Conservation (phyloP, 2,797 vertebrate species). For the Rhincodon typus region DNA sequence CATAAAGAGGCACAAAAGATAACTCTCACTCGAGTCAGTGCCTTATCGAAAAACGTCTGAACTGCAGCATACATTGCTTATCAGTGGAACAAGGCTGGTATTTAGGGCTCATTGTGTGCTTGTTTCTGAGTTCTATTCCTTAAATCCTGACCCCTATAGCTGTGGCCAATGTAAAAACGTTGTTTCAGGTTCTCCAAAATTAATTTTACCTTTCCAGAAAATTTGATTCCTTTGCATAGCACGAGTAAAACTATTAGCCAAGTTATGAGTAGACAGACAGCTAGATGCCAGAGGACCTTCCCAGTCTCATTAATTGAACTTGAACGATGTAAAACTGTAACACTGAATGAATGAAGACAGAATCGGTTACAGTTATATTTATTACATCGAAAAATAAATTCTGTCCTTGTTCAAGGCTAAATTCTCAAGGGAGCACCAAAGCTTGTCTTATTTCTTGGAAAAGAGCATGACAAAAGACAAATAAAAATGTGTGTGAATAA, state of each 20-base stretch:
- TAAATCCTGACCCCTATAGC: not conserved
- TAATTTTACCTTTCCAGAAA: conserved; percentile 20
- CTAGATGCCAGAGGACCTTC: not conserved
- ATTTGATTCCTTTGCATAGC: not conserved
- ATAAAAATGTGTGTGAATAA: not conserved
- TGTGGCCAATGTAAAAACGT: not conserved
- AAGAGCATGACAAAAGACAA: too few relatives aligned
- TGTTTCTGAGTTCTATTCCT: not conserved
- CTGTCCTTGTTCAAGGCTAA: not conserved
- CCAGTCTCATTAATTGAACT: not conserved
- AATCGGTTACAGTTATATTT: not conserved
- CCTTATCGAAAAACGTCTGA: not conserved
- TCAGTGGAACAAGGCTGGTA: not conserved
- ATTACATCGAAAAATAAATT: not conserved
- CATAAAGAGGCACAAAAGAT: not conserved
- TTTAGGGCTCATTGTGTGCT: not conserved
- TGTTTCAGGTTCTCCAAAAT: not conserved
- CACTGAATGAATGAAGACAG: not conserved
- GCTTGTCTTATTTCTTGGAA: not conserved
- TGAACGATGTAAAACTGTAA: not conserved
- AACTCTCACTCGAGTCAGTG: not conserved
- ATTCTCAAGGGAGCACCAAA: not conserved
- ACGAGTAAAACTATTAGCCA: not conserved
- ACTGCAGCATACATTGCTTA: not conserved
- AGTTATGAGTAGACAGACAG: not conserved